Conservation (phyloP, 2,113 vertebrate species). For the Edolisoma coerulescens region DNA sequence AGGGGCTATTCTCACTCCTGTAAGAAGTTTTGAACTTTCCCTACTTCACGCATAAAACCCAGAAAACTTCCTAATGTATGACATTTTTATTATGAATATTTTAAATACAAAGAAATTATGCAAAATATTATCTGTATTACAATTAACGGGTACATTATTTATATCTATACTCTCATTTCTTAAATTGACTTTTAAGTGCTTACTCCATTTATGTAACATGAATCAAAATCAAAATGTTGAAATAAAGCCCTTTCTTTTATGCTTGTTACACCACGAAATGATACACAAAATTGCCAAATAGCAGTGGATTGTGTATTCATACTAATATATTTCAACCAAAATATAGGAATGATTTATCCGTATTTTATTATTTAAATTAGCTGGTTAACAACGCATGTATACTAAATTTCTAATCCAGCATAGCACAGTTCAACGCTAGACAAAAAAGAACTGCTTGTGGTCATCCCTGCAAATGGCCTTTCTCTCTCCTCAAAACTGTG, state of each 20-base stretch:
- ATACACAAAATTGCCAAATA: slow-evolving; percentile 28
- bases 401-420: neutral
- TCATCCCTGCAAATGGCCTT: neutral
- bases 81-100: neutral
- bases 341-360: slow-evolving; percentile 12
- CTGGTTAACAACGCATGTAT: neutral
- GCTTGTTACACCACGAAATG: slow-evolving; percentile 48
- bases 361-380: slow-evolving; percentile 54
- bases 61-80: neutral
- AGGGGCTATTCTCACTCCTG: neutral
- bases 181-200: slow-evolving; percentile 54
- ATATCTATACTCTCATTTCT: neutral
- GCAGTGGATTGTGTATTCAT: neutral
- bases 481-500: neutral
- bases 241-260: slow-evolving; percentile 35
- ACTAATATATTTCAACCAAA: neutral
- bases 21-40: neutral
- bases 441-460: neutral
- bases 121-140: neutral
- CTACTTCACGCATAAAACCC: neutral
- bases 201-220: slow-evolving; percentile 33
- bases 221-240: slow-evolving; percentile 62
- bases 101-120: slow-evolving; percentile 29
- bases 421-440: neutral
- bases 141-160: slow-evolving; percentile 36